phyloP scores from a whole-genome alignment of 1,140 invertebrate genomes.

The Vanessa tameamea region DNA sequence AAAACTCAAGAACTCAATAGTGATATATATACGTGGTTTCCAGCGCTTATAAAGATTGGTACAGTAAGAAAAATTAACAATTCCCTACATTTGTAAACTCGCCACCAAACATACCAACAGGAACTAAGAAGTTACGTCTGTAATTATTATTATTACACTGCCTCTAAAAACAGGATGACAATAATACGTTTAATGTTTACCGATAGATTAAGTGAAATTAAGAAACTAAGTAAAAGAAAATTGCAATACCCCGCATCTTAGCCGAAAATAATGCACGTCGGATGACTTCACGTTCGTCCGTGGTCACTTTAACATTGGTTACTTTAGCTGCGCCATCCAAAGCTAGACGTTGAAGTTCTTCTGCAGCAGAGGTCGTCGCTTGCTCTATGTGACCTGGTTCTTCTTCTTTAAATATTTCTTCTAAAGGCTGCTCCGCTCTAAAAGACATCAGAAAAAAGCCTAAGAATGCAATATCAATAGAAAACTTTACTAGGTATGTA shows the following conservation, averaged over 20 bases:
- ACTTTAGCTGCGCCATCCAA: conserved; percentile 86
- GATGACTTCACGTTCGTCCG: conserved; percentile 85
- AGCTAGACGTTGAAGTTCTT: conserved; percentile 82
- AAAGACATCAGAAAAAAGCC: background rate
- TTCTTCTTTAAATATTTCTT: conserved; percentile 69
- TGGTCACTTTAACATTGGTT: conserved; percentile 87
- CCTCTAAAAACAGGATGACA: background rate
- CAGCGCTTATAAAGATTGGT: too few species aligned
- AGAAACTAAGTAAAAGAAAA: background rate
- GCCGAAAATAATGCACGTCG: conserved; percentile 56
- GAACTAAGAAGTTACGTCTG: too few species aligned
- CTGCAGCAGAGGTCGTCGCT: conserved; percentile 82
- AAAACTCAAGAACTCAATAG: too few species aligned
- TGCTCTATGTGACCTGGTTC: conserved; percentile 78
- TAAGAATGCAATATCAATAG: too few species aligned
- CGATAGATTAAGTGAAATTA: too few species aligned
- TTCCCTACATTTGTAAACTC: too few species aligned
- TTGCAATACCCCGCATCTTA: conserved; percentile 49
- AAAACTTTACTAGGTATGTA: too few species aligned
- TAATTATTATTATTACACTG: too few species aligned
- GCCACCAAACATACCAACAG: background rate
- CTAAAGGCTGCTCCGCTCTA: conserved; percentile 65
- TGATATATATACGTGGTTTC: too few species aligned
- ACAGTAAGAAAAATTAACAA: too few species aligned
- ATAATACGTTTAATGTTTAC: too few species aligned